Conservation (phyloP, 2,113 vertebrate genomes). For the Telmatochromis sp. region DNA sequence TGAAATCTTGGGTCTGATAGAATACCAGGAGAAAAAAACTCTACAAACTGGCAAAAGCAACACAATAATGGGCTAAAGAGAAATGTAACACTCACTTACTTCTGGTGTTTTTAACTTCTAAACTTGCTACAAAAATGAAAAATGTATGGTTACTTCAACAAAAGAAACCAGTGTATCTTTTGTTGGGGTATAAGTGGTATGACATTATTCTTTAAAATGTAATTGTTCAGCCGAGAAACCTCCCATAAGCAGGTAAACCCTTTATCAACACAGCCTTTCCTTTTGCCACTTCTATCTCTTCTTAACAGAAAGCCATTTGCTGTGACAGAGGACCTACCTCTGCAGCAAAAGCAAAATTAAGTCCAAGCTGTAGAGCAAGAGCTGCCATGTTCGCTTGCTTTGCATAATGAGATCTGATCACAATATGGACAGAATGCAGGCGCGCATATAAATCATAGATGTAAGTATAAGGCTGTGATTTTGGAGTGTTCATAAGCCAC, state of each 20-base stretch:
- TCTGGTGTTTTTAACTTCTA: not conserved
- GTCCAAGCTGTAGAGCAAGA: not conserved
- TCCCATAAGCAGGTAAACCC: not conserved
- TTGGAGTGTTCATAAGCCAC: constrained; percentile 13
- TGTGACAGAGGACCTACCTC: not conserved
- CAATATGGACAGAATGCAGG: constrained; percentile 48
- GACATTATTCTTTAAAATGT: not conserved
- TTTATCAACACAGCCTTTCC: not conserved
- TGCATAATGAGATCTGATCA: constrained; percentile 54
- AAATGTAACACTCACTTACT: not conserved
- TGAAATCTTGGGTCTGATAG: not conserved
- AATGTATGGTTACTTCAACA: not conserved
- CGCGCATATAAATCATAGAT: constrained; percentile 41
- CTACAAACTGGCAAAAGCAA: not conserved
- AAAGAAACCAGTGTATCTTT: not conserved
- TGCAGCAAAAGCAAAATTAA: not conserved
- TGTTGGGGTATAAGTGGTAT: not conserved
- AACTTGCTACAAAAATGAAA: not conserved
- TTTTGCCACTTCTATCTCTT: not conserved
- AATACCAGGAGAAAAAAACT: accelerated
- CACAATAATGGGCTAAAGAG: not conserved
- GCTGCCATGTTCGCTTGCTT: constrained; percentile 45
- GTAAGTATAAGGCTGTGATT: not conserved
- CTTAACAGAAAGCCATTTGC: not conserved
- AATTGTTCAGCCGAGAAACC: not conserved